phyloP scores from a whole-genome alignment of 2,888 invertebrate genomes.

The Polydrusus cervinus region DNA sequence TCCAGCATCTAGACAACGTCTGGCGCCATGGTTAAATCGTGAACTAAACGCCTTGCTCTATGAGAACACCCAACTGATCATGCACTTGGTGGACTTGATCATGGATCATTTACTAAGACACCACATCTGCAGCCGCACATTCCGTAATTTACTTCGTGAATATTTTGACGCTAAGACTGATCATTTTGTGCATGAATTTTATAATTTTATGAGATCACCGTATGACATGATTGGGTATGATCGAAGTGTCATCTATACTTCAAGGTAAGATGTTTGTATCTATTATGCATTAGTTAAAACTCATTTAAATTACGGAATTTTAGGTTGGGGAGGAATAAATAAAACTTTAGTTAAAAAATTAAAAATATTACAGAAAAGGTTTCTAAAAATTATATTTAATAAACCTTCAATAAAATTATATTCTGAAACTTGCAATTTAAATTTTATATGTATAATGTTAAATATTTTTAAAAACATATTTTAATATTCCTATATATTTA shows the following conservation, averaged over 20 bases:
- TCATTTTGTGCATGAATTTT: slow-evolving; percentile 93
- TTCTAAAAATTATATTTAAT: too few species aligned
- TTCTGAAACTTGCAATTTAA: too few species aligned
- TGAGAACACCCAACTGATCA: slow-evolving; percentile 77
- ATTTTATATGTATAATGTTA: too few species aligned
- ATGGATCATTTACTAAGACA: slow-evolving; percentile 80
- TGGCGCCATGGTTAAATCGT: slow-evolving; percentile 91
- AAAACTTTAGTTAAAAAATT: too few species aligned
- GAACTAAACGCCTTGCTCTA: slow-evolving; percentile 86
- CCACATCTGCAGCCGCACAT: slow-evolving; percentile 80
- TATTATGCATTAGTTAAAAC: too few species aligned
- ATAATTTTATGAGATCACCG: slow-evolving; percentile 89
- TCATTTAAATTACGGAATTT: too few species aligned
- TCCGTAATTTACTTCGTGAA: slow-evolving; percentile 80
- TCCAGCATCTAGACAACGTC: slow-evolving; percentile 85
- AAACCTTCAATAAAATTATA: too few species aligned
- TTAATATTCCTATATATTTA: too few species aligned
- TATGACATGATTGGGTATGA: slow-evolving; percentile 91
- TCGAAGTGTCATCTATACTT: slow-evolving; percentile 79
- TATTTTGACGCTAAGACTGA: slow-evolving; percentile 83
- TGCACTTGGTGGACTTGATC: slow-evolving; percentile 79
- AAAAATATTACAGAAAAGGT: too few species aligned
- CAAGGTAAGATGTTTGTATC: slow-evolving; percentile 49
- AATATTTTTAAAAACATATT: too few species aligned
- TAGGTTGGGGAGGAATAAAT: too few species aligned